phyloP scores from a whole-genome alignment of 2,888 invertebrate genomes.

The Sialis lutaria region DNA sequence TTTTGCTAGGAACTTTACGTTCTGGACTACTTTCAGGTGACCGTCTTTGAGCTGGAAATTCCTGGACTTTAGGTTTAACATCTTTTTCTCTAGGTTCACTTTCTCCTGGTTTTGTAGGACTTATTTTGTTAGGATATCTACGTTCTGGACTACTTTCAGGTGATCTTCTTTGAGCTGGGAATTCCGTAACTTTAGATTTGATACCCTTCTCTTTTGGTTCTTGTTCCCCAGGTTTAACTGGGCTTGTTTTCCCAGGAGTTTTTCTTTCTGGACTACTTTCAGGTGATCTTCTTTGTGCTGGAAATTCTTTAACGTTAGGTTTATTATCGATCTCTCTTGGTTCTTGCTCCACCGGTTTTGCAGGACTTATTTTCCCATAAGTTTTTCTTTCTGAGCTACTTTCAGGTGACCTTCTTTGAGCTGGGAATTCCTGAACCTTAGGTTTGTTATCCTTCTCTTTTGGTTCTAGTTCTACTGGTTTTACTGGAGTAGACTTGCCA shows the following conservation, averaged over 20 bases:
- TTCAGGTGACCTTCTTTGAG: conserved; percentile 9
- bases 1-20: conserved; percentile 14
- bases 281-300: conserved; percentile 10
- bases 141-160: conserved; percentile 10
- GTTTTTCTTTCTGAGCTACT: conserved; percentile 1
- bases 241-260: conserved; percentile 15
- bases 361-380: too few species aligned
- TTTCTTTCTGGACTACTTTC: conserved; percentile 9
- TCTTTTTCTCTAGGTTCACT: conserved; percentile 5
- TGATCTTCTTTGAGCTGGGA: conserved; percentile 6
- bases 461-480: not conserved
- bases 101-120: conserved; percentile 14
- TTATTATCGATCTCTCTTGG: conserved; percentile 1
- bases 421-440: conserved; percentile 6
- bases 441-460: not conserved
- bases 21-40: conserved; percentile 17
- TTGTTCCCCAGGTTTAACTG: conserved; percentile 12
- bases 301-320: conserved; percentile 13
- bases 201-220: conserved; percentile 6
- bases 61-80: conserved; percentile 3
- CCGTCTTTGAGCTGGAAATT: conserved; percentile 4
- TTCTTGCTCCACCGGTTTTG: not conserved
- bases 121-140: conserved; percentile 14
- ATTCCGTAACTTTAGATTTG: conserved; percentile 3
- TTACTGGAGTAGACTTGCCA: too few species aligned